These are phyloP conservation scores for Ophioninae sp. DNA, from an alignment of 2,888 invertebrate species.

Conservation along the genomic window DNA sequence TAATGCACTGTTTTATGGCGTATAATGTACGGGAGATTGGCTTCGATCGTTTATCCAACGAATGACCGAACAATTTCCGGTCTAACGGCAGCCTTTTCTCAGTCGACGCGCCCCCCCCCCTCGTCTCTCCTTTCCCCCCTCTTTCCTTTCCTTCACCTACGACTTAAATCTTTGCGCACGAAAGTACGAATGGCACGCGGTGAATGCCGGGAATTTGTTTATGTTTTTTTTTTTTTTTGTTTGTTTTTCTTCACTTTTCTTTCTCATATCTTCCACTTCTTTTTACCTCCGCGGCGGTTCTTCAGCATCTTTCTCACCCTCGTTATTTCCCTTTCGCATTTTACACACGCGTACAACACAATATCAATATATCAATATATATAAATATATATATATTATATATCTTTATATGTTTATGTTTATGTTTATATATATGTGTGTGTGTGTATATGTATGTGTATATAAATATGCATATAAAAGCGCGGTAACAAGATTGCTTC, in stretches of 20 bases:
- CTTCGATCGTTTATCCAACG: constrained; percentile 36
- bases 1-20: neutral
- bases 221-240: constrained; percentile 19
- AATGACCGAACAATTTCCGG: constrained; percentile 47
- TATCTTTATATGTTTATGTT: neutral
- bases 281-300: constrained; percentile 13
- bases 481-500: constrained; percentile 72
- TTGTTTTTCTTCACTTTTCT: constrained; percentile 12
- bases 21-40: constrained; percentile 22
- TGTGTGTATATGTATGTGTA: neutral
- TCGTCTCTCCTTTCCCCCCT: neutral
- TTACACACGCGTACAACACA: constrained; percentile 61
- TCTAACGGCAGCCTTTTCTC: neutral
- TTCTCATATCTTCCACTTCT: neutral
- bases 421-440: too few species aligned
- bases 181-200: constrained; percentile 46
- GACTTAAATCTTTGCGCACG: constrained; percentile 20
- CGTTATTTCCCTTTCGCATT: constrained; percentile 57
- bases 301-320: constrained; percentile 53
- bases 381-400: too few species aligned
- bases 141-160: neutral
- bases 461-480: constrained; percentile 46
- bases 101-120: too few species aligned
- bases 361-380: too few species aligned
- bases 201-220: constrained; percentile 42